phyloP scores from a whole-genome alignment of 1,140 invertebrate genomes.

The Elymnias hypermnestra region DNA sequence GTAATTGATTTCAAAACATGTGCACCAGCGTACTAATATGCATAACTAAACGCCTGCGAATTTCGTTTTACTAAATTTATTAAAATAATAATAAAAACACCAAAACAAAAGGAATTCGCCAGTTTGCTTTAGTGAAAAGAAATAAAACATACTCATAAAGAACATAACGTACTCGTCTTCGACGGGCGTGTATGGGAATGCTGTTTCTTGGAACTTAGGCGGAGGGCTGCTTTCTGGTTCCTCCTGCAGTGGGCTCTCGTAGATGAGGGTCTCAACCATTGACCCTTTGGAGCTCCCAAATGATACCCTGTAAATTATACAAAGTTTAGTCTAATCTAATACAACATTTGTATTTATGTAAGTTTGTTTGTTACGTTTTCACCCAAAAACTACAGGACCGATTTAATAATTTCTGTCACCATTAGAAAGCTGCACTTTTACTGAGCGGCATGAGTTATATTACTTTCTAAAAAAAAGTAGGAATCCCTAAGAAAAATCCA shows the following conservation, averaged over 20 bases:
- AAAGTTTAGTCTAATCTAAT: neutral
- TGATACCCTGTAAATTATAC: slow-evolving; percentile 83
- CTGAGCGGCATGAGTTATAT: no score
- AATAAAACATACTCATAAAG: slow-evolving; percentile 59
- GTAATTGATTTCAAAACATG: no score
- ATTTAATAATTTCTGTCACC: no score
- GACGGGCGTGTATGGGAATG: slow-evolving; percentile 65
- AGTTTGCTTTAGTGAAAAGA: slow-evolving; percentile 37
- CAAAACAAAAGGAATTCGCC: slow-evolving; percentile 17
- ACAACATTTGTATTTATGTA: no score
- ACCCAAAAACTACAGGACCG: no score
- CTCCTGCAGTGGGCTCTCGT: slow-evolving; percentile 87
- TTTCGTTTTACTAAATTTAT: no score
- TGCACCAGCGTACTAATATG: no score
- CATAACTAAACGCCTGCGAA: no score
- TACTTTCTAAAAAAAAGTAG: no score
- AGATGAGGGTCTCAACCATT: slow-evolving; percentile 95
- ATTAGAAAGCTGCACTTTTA: no score
- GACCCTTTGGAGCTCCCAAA: slow-evolving; percentile 95
- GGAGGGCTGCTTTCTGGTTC: slow-evolving; percentile 78
- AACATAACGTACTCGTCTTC: slow-evolving; percentile 79
- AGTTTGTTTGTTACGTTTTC: no score
- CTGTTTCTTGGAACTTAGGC: slow-evolving; percentile 57
- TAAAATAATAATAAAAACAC: neutral
- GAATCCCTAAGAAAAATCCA: no score